These are phyloP conservation scores for Crotalus viridis DNA, from an alignment of 2,113 vertebrate species.

Conservation along the genomic window DNA sequence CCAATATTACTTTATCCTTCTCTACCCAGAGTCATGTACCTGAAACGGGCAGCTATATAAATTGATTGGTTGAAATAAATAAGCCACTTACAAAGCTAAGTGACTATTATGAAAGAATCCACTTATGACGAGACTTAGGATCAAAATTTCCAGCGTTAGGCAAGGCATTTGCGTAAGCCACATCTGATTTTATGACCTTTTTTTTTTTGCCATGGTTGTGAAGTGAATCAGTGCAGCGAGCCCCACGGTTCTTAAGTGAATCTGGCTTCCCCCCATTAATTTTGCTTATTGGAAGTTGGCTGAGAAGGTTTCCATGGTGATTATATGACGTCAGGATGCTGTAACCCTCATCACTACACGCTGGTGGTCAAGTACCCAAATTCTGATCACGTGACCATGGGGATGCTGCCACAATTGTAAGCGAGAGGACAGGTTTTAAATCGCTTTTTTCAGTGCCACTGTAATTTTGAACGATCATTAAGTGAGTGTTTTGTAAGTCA, in stretches of 20 bases:
- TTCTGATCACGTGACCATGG: too few relatives aligned
- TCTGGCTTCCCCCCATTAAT: background rate
- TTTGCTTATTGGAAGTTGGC: background rate
- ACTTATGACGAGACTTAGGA: background rate
- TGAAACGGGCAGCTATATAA: background rate
- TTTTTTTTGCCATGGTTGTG: background rate
- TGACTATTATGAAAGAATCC: background rate
- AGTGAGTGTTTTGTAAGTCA: too few relatives aligned
- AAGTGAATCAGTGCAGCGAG: background rate
- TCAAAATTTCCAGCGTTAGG: background rate
- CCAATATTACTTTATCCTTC: background rate
- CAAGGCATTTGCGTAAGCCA: background rate
- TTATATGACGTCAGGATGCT: background rate
- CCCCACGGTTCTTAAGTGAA: background rate
- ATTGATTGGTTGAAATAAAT: background rate
- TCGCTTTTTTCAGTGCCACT: too few relatives aligned
- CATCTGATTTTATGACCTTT: too few relatives aligned
- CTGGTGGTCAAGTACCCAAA: too few relatives aligned
- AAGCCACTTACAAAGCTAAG: background rate
- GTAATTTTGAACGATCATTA: too few relatives aligned
- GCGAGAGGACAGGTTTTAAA: too few relatives aligned
- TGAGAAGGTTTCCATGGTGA: background rate
- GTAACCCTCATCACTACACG: too few relatives aligned
- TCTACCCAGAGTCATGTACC: background rate
- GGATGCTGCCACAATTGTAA: background rate